Evolutionary conservation across 2,888 invertebrate species (phyloP).

Genomic region (Epinotia bilunana): DNA sequence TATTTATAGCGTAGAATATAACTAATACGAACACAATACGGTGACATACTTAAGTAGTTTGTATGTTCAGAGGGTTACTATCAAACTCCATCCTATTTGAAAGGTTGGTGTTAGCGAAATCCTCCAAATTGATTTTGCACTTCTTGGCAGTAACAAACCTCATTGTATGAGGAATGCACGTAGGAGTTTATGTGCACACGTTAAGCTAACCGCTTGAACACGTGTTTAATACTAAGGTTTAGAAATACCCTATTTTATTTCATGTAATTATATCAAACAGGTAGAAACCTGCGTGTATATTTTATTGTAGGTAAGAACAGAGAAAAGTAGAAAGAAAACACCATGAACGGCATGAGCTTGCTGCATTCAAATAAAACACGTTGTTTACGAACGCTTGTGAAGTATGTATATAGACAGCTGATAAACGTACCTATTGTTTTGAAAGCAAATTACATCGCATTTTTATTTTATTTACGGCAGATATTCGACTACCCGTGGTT

Average conservation of each 20-base stretch:
- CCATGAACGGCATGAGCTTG: neutral
- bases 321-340: neutral
- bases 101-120: conserved; percentile 48
- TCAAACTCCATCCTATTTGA: conserved; percentile 47
- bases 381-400: conserved; percentile 40
- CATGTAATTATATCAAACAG: conserved; percentile 15
- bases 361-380: conserved; percentile 19
- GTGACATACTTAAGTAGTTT: neutral
- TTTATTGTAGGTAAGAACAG: neutral
- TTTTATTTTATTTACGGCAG: neutral
- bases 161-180: conserved; percentile 43
- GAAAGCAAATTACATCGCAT: conserved; percentile 29
- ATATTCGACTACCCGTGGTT: conserved; percentile 3
- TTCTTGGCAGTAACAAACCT: conserved; percentile 46
- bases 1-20: neutral
- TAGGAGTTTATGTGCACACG: conserved; percentile 41
- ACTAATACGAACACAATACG: neutral
- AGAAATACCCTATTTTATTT: conserved; percentile 2
- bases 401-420: conserved; percentile 42
- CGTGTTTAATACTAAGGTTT: conserved; percentile 9
- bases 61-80: conserved; percentile 44
- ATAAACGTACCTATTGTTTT: conserved; percentile 41
- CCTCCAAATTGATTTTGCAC: conserved; percentile 47
- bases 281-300: neutral
- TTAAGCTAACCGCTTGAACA: conserved; percentile 7